phyloP scores from a whole-genome alignment of 1,140 invertebrate species.

The Lepidotrigona ventralis region DNA sequence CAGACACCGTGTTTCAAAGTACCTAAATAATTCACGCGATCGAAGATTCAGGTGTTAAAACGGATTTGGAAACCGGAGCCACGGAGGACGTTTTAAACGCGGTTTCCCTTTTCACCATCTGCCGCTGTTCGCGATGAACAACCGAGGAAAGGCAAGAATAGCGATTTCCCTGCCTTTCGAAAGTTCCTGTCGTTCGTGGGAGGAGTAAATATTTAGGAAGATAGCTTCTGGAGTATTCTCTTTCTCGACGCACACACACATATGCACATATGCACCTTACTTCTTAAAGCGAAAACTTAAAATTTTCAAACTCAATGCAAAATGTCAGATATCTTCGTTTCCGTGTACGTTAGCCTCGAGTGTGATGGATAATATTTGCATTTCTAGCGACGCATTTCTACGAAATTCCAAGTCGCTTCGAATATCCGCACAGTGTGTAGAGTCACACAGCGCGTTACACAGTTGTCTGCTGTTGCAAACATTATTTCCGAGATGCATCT shows the following conservation, averaged over 20 bases:
- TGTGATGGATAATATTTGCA: no score
- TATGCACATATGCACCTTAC: background rate
- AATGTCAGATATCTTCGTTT: no score
- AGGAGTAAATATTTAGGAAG: slow-evolving; percentile 20
- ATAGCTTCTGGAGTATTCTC: background rate
- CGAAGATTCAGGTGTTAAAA: slow-evolving; percentile 18
- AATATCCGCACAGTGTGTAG: no score
- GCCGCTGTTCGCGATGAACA: background rate
- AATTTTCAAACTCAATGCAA: background rate
- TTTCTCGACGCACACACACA: no score
- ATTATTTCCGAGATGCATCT: no score
- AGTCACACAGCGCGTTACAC: no score
- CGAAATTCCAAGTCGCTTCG: no score
- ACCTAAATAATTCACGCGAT: slow-evolving; percentile 26
- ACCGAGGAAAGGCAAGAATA: background rate
- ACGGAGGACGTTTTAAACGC: slow-evolving; percentile 11
- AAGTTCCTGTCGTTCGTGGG: background rate
- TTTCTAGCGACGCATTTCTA: no score
- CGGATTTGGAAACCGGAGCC: background rate
- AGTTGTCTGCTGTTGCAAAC: no score
- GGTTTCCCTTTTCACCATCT: slow-evolving; percentile 11
- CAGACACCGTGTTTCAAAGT: background rate
- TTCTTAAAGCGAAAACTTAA: background rate
- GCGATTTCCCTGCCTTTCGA: background rate
- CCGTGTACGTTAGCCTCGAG: no score